Evolutionary conservation across 2,888 invertebrate genomes (phyloP).

Genomic region (Metalampra italica): DNA sequence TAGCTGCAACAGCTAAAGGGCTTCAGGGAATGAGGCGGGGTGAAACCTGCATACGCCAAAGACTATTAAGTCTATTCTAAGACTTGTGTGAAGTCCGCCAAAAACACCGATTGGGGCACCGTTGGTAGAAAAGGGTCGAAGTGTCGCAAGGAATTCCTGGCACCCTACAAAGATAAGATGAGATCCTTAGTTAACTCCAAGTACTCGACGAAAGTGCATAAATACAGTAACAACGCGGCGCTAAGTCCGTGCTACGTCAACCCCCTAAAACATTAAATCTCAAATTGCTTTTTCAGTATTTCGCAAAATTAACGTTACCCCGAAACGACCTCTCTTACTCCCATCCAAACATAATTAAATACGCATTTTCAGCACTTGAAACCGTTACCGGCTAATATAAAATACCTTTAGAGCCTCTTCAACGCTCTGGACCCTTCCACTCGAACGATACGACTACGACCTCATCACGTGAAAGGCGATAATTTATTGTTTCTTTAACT

Average conservation of each 20-base stretch:
- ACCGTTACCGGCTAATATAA: slow-evolving; percentile 14
- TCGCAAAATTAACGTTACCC: slow-evolving; percentile 2
- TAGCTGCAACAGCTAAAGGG: too few relatives aligned
- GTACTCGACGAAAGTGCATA: neutral
- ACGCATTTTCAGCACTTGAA: slow-evolving; percentile 3
- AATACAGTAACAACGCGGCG: neutral
- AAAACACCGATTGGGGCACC: too few relatives aligned
- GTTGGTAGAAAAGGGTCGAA: too few relatives aligned
- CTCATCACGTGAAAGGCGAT: slow-evolving; percentile 8
- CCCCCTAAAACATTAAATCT: slow-evolving; percentile 4
- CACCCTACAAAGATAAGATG: too few relatives aligned
- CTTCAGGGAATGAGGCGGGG: too few relatives aligned
- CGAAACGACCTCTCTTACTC: neutral
- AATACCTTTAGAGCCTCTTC: slow-evolving; percentile 4
- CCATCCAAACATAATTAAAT: slow-evolving; percentile 9
- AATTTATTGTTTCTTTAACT: neutral
- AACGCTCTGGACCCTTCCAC: slow-evolving; percentile 7
- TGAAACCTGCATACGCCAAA: too few relatives aligned
- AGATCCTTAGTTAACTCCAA: too few relatives aligned
- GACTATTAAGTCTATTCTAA: too few relatives aligned
- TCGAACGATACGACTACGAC: slow-evolving; percentile 14
- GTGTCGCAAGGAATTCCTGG: too few relatives aligned
- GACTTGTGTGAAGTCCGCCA: too few relatives aligned
- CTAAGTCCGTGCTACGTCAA: neutral
- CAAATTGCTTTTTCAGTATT: slow-evolving; percentile 3